Percentiles rank a stretch among this genome's conserved stretches.
These are phyloP conservation scores for Sinelater perroti DNA, from an alignment of 2,888 invertebrate genomes.

Conservation along the genomic window DNA sequence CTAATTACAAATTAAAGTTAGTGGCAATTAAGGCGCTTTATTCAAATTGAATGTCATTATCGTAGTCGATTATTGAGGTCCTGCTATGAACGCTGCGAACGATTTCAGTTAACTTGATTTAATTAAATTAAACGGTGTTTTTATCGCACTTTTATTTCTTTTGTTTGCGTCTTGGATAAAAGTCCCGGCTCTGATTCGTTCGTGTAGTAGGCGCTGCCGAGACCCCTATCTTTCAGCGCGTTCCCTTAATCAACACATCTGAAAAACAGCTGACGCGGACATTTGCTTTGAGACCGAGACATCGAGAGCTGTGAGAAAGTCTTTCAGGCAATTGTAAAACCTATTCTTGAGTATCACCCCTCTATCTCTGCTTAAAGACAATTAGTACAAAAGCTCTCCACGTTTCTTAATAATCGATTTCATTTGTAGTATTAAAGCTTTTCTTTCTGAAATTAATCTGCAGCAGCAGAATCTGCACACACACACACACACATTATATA, in stretches of 20 bases:
- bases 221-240: constrained; percentile 25
- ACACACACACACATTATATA: too few relatives aligned
- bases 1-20: constrained; percentile 54
- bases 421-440: too few relatives aligned
- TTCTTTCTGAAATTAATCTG: too few relatives aligned
- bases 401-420: too few relatives aligned
- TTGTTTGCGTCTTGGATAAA: constrained; percentile 34
- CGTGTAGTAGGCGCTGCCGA: constrained; percentile 27
- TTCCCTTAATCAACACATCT: constrained; percentile 37
- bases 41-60: constrained; percentile 52
- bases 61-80: constrained; percentile 47
- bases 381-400: too few relatives aligned
- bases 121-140: constrained; percentile 36
- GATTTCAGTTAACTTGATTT: constrained; percentile 47
- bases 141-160: constrained; percentile 36
- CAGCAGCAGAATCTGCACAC: too few relatives aligned
- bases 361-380: too few relatives aligned
- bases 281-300: constrained; percentile 31
- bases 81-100: constrained; percentile 43
- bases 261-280: constrained; percentile 32
- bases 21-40: constrained; percentile 51
- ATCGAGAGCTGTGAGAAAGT: constrained; percentile 21
- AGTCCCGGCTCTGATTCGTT: constrained; percentile 30
- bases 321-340: too few relatives aligned
- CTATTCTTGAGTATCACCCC: too few relatives aligned